Percentiles rank a stretch among this genome's conserved stretches.
These are phyloP conservation scores for Apamea crenata DNA, from an alignment of 2,888 invertebrate genomes.

Conservation along the genomic window DNA sequence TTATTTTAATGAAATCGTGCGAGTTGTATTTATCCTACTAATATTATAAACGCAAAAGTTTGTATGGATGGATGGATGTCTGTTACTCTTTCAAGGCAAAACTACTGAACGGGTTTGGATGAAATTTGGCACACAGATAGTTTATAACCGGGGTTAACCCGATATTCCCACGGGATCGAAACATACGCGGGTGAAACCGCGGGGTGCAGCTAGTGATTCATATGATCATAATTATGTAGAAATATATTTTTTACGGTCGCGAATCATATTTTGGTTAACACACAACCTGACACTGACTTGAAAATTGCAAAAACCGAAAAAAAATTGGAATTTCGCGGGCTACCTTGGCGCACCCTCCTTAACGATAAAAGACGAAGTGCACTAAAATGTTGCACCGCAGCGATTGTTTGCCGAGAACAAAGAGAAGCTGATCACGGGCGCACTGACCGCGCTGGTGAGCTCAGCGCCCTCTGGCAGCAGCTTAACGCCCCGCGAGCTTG, in stretches of 20 bases:
- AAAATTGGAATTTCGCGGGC: neutral
- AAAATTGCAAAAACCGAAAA: neutral
- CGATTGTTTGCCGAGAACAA: constrained; percentile 99
- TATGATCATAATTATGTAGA: neutral
- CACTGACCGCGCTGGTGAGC: constrained; percentile 94
- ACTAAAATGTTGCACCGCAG: constrained; percentile 87
- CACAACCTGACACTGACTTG: neutral
- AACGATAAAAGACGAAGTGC: constrained; percentile 44
- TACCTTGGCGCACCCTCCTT: neutral
- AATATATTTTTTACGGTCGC: neutral
- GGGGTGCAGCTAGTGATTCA: too few species aligned
- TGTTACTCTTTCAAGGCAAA: too few species aligned
- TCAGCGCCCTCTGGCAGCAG: constrained; percentile 81
- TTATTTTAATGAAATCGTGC: neutral
- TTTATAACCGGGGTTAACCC: too few species aligned
- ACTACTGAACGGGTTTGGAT: too few species aligned
- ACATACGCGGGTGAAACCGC: too few species aligned
- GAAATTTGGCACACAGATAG: too few species aligned
- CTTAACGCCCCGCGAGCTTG: constrained; percentile 93
- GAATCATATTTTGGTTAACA: neutral
- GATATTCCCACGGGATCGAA: too few species aligned
- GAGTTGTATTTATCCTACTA: neutral
- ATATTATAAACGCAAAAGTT: too few species aligned
- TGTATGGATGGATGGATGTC: too few species aligned
- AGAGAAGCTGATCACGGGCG: constrained; percentile 98